phyloP scores from a whole-genome alignment of 2,113 vertebrate genomes.

The Eublepharis macularius region DNA sequence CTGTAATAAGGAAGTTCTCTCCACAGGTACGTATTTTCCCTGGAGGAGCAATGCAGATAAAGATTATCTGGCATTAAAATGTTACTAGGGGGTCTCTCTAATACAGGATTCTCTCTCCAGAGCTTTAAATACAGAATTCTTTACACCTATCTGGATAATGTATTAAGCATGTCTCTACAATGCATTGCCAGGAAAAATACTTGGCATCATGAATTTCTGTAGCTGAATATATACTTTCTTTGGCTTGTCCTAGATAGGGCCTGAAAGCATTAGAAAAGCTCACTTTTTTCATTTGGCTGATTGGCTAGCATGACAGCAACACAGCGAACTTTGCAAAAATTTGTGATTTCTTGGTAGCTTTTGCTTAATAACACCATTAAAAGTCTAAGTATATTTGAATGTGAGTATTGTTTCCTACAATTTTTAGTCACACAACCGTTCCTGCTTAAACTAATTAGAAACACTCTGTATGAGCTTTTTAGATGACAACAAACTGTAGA shows the following conservation, averaged over 20 bases:
- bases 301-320: slow-evolving; percentile 37
- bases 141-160: background rate
- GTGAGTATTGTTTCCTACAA: slow-evolving; percentile 18
- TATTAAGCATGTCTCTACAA: background rate
- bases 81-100: background rate
- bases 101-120: background rate
- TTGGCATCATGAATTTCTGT: slow-evolving; percentile 1
- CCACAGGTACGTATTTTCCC: background rate
- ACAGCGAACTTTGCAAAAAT: slow-evolving; percentile 49
- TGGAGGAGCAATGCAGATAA: slow-evolving; percentile 6
- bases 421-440: background rate
- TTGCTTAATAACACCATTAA: slow-evolving; percentile 36
- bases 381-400: slow-evolving; percentile 50
- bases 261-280: slow-evolving; percentile 14
- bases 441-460: background rate
- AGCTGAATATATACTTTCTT: background rate
- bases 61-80: slow-evolving; percentile 1
- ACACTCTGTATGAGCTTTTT: background rate
- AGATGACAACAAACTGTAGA: no score
- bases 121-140: background rate
- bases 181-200: background rate
- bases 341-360: slow-evolving; percentile 38
- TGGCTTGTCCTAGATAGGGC: background rate
- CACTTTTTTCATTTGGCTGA: slow-evolving; percentile 30
- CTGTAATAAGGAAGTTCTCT: background rate